A percentile compares a stretch with the other conserved stretches of the same genome.
phyloP scores from a whole-genome alignment of 2,113 vertebrate genomes.

The Gopherus evgoodei region DNA sequence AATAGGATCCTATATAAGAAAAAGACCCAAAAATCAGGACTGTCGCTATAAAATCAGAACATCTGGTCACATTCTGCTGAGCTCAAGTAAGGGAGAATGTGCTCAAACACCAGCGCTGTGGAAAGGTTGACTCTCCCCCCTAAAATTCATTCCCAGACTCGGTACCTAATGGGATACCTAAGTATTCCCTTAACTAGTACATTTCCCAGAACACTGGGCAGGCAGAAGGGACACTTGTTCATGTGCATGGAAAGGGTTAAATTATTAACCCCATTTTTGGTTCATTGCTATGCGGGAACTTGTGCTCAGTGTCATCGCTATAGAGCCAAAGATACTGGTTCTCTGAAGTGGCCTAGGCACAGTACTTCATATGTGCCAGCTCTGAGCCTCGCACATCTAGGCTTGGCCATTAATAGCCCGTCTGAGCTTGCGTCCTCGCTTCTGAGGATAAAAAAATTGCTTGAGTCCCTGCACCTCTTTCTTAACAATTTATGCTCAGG shows the following conservation, averaged over 20 bases:
- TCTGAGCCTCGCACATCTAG: too few relatives aligned
- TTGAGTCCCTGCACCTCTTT: not conserved
- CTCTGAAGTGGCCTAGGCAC: too few relatives aligned
- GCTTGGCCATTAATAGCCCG: too few relatives aligned
- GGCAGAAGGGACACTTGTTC: not conserved
- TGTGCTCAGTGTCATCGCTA: too few relatives aligned
- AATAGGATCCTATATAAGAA: too few relatives aligned
- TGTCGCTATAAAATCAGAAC: too few relatives aligned
- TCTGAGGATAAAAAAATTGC: not conserved
- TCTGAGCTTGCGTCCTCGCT: too few relatives aligned
- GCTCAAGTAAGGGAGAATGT: not conserved
- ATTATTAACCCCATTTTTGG: not conserved
- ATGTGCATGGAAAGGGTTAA: not conserved
- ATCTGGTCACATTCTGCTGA: too few relatives aligned
- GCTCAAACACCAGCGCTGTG: too few relatives aligned
- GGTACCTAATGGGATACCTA: not conserved
- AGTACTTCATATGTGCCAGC: too few relatives aligned
- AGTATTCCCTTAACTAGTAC: not conserved
- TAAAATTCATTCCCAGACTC: not conserved
- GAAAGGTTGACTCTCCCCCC: not conserved
- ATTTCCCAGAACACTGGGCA: not conserved
- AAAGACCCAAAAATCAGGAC: too few relatives aligned
- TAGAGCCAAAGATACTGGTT: not conserved
- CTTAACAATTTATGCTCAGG: too few relatives aligned
- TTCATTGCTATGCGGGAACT: accelerated